Conservation (phyloP, 2,888 invertebrate genomes). For the Netelia melanura region DNA sequence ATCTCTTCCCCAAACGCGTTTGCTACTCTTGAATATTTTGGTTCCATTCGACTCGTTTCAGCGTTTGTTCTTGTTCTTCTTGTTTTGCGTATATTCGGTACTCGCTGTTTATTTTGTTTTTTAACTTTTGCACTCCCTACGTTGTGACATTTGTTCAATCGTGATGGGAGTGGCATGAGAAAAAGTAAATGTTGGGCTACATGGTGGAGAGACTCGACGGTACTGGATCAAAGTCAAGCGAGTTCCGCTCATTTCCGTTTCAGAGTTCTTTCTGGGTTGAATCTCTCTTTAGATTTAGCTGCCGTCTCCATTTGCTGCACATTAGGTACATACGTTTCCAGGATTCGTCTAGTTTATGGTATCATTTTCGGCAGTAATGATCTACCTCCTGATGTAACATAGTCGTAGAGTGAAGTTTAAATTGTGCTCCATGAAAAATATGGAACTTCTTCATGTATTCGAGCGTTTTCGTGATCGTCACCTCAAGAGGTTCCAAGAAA, state of each 20-base stretch:
- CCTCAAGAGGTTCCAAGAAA: too few relatives aligned
- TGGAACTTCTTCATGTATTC: too few relatives aligned
- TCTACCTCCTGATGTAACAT: not conserved
- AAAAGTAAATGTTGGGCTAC: conserved; percentile 33
- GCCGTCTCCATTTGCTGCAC: not conserved
- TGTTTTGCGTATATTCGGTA: not conserved
- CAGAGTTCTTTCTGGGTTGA: conserved; percentile 13
- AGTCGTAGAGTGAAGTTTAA: not conserved
- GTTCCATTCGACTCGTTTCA: conserved; percentile 33
- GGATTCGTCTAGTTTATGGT: conserved; percentile 9
- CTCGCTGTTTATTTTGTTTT: not conserved
- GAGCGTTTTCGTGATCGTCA: too few relatives aligned
- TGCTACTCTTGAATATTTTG: conserved; percentile 39
- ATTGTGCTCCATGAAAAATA: too few relatives aligned
- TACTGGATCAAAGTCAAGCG: conserved; percentile 11
- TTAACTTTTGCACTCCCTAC: conserved; percentile 19
- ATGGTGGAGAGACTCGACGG: not conserved
- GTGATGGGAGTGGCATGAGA: not conserved
- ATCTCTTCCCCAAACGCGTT: conserved; percentile 18
- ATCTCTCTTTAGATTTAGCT: conserved; percentile 19
- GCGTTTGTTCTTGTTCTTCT: not conserved
- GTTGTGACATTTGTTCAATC: not conserved
- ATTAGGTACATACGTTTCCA: not conserved
- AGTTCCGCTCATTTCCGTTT: conserved; percentile 22
- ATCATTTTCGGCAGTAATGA: conserved; percentile 18